Percentiles rank a stretch among this genome's conserved stretches.
Conservation (phyloP, 2,113 vertebrate species). For the Pterophyllum scalare region DNA sequence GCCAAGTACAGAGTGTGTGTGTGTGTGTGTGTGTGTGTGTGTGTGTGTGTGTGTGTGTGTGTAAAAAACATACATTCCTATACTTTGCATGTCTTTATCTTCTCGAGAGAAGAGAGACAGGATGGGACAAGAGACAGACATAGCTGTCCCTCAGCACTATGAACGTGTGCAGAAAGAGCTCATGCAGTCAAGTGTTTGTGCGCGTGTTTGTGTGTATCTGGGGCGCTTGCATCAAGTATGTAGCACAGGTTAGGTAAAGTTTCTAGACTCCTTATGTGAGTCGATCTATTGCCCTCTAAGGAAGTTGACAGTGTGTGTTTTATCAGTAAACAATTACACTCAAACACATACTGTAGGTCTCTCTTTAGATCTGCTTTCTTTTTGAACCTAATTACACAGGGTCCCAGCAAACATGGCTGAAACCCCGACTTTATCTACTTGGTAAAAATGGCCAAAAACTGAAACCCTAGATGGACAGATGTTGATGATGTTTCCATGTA, state of each 20-base stretch:
- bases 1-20: slow-evolving; percentile 15
- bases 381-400: not conserved
- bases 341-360: not conserved
- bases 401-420: not conserved
- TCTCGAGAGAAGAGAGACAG: slow-evolving; percentile 9
- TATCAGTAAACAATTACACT: no score
- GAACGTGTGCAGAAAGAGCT: not conserved
- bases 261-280: not conserved
- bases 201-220: not conserved
- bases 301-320: not conserved
- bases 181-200: not conserved
- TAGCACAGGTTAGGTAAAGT: not conserved
- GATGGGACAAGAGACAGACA: slow-evolving; percentile 38
- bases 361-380: not conserved
- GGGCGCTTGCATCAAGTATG: not conserved
- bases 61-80: slow-evolving; percentile 22
- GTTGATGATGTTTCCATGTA: not conserved
- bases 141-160: slow-evolving; percentile 54
- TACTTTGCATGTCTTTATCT: slow-evolving; percentile 27
- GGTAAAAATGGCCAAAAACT: not conserved
- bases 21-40: slow-evolving; percentile 1
- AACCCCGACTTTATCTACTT: not conserved
- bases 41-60: not conserved
- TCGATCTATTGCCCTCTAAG: not conserved
- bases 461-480: not conserved